Base-by-base conservation (phyloP, 2,888 invertebrate genomes). In the Trissolcus japonicus region DNA sequence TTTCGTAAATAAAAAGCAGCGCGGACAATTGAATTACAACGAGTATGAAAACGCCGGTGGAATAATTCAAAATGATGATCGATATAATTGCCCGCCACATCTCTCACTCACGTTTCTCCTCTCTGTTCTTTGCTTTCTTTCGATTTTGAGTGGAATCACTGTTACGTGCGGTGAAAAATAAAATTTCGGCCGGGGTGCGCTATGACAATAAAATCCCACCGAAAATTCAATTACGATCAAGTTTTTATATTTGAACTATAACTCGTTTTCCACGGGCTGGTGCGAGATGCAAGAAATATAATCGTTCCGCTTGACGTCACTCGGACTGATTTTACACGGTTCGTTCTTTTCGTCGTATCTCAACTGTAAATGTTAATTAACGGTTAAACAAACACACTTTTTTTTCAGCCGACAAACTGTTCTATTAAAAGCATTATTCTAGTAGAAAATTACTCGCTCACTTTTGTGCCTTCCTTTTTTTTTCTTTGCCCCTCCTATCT, bases 151-250 rank as follows among this genome's bases (percentile, higher is more conserved):
- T 50, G 55, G 69, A 41, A 41, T 35, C 35, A 35, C 57, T 50
- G 61, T 35, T 71, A 71, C 71, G 69, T 62, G 69, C 69, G 43
- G 35, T 17, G 71, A 56, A 63, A 63, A 56, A 55, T 53, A 55
- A 71, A 71, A 62, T 71, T 57, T 63, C 11, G 9, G 35, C 35
- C 35, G 9, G 35, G 63, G 54, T 59, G 57, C 57, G 72, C 59
- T 50, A 54, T 21, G 63, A 43, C 72, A 72, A 72, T 72, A 63
- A 72, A 72, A 72, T 57, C 63, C 35, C 72, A 40, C 72, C 46
- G 72, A 71, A 71, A 62, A 71, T 63, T 71, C 71, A 71, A 63
- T 63, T 25, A 46, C 62, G 71, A 71, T 71, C 62, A 62, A 62
- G 63, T 71, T 71, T 57, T 71, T 62, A 51, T 50, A 71, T 71